Conservation (phyloP, 64 coral and sea anemone species). For the Orbicella faveolata region DNA sequence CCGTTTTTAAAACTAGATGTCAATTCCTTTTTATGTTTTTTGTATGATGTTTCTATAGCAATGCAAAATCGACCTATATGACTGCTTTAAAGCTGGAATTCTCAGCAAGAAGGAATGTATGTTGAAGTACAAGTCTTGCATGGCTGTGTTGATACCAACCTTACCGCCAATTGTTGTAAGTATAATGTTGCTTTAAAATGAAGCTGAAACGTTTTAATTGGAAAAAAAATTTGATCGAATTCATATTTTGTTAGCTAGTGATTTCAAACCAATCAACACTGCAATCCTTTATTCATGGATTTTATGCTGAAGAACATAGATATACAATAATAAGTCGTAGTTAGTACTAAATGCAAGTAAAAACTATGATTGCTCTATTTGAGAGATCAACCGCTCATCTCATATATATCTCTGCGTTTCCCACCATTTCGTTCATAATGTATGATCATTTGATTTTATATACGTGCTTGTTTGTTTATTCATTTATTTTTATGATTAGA, state of each 20-base stretch:
- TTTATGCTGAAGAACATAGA: too few species aligned
- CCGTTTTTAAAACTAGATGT: too few species aligned
- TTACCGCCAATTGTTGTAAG: neutral
- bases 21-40: neutral
- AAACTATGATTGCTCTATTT: too few species aligned
- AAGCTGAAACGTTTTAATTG: neutral
- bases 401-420: neutral
- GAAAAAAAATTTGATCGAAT: neutral
- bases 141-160: neutral
- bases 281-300: too few species aligned
- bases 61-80: constrained; percentile 2
- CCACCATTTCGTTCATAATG: neutral
- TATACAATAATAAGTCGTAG: too few species aligned
- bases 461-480: neutral
- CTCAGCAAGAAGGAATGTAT: neutral
- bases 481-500: neutral
- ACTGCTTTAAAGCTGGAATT: neutral
- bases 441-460: neutral
- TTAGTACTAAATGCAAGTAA: too few species aligned
- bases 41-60: neutral
- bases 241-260: neutral
- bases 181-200: neutral
- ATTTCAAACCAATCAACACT: neutral
- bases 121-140: neutral
- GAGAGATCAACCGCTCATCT: too few species aligned